A percentile compares a stretch with the other conserved stretches of the same genome.
Evolutionary conservation across 2,888 invertebrate genomes (phyloP).

Genomic region (Thymelicus sylvestris): DNA sequence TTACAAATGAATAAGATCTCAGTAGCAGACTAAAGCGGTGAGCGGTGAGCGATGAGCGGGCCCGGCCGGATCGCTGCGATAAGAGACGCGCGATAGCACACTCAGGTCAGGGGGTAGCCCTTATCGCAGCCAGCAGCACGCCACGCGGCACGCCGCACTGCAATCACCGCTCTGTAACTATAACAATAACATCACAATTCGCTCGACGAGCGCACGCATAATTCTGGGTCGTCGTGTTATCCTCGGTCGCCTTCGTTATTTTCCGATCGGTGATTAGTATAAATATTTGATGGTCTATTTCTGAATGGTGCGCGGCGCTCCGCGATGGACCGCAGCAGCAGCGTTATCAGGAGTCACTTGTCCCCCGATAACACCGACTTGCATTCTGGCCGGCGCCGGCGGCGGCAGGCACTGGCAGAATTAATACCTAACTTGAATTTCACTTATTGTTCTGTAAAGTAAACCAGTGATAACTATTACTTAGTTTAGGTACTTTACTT

Average conservation of each 20-base stretch:
- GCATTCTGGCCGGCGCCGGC: no score
- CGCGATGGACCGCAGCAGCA: slow-evolving; percentile 16
- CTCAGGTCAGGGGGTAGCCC: slow-evolving; percentile 24
- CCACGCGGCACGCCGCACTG: no score
- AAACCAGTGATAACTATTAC: no score
- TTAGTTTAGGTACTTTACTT: no score
- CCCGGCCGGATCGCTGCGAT: not conserved
- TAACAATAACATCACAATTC: not conserved
- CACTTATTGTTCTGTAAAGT: no score
- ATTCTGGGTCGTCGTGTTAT: slow-evolving; percentile 32
- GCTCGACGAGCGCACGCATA: not conserved
- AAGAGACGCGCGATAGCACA: slow-evolving; percentile 22
- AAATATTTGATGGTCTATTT: slow-evolving; percentile 32
- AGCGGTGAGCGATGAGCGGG: not conserved
- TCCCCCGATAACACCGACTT: not conserved
- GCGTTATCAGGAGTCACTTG: slow-evolving; percentile 6
- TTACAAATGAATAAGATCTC: not conserved
- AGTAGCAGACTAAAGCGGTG: not conserved
- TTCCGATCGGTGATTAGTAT: slow-evolving; percentile 34
- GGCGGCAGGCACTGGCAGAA: no score
- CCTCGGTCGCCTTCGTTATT: slow-evolving; percentile 28
- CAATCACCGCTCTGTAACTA: not conserved
- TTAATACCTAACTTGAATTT: no score
- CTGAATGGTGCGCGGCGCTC: slow-evolving; percentile 26
- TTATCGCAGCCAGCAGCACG: slow-evolving; percentile 1